Evolutionary conservation across 2,113 vertebrate genomes (phyloP).

Genomic region (Rissa tridactyla): DNA sequence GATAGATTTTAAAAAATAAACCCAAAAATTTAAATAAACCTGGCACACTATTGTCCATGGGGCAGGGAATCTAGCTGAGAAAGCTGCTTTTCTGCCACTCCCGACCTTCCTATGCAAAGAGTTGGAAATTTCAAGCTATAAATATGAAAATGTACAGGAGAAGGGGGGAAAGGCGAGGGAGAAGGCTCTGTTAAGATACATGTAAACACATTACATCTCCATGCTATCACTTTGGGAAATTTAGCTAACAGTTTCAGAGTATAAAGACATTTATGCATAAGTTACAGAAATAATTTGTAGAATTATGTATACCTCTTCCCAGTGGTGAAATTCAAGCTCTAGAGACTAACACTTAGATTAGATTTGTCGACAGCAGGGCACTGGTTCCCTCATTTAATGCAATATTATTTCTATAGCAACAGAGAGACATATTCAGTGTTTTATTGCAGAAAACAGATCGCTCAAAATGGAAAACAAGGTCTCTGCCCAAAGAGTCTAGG

Average conservation of each 20-base stretch:
- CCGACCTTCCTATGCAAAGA: background rate
- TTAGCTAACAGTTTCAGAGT: slow-evolving; percentile 17
- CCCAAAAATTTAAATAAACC: background rate
- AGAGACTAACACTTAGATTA: slow-evolving; percentile 48
- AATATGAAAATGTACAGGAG: background rate
- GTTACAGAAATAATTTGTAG: slow-evolving; percentile 46
- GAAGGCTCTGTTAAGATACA: background rate
- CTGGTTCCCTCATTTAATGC: slow-evolving; percentile 37
- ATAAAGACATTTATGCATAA: slow-evolving; percentile 32
- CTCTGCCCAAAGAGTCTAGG: background rate
- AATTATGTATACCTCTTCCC: slow-evolving; percentile 47
- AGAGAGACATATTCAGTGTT: background rate
- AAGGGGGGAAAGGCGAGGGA: background rate
- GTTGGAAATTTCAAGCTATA: background rate
- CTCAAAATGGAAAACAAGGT: slow-evolving; percentile 23
- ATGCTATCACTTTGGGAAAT: slow-evolving; percentile 42
- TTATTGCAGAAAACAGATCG: slow-evolving; percentile 32
- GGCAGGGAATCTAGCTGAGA: background rate
- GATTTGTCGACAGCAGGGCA: slow-evolving; percentile 36
- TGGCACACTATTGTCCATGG: background rate
- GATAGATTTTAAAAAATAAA: background rate
- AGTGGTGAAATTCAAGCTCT: slow-evolving; percentile 20
- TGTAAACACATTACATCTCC: background rate
- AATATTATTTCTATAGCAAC: slow-evolving; percentile 63
- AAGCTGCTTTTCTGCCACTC: background rate